These are phyloP conservation scores for Aproaerema taeniolella DNA, from an alignment of 2,888 invertebrate genomes.

Conservation along the genomic window DNA sequence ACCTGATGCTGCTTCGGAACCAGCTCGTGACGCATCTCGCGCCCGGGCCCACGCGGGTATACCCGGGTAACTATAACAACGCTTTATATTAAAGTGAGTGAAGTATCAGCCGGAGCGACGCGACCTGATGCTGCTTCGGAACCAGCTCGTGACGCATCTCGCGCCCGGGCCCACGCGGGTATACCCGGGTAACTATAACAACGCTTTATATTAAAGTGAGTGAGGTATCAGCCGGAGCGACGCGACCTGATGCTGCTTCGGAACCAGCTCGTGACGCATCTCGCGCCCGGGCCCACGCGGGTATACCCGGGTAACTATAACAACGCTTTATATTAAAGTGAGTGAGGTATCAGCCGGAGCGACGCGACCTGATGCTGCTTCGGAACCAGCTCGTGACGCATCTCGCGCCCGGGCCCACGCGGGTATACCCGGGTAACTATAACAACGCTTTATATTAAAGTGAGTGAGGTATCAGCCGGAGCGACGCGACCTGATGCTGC, in stretches of 20 bases:
- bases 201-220: not conserved
- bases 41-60: constrained; percentile 29
- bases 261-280: constrained; percentile 86
- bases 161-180: constrained; percentile 38
- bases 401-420: constrained; percentile 51
- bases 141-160: constrained; percentile 85
- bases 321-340: too few relatives aligned
- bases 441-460: too few relatives aligned
- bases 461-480: constrained; percentile 62
- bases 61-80: constrained; percentile 31
- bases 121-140: constrained; percentile 89
- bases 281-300: constrained; percentile 49
- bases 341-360: constrained; percentile 66
- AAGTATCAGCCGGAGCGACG: constrained; percentile 85
- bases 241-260: constrained; percentile 89
- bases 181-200: constrained; percentile 32
- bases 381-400: constrained; percentile 89
- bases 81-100: constrained; percentile 74
- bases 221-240: constrained; percentile 72
- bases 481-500: constrained; percentile 85
- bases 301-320: too few relatives aligned
- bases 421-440: constrained; percentile 29
- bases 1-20: constrained; percentile 90
- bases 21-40: constrained; percentile 83
- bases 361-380: constrained; percentile 87